Evolutionary conservation across 1,140 invertebrate genomes (phyloP), one percentile per base, ranked within the genome.

Genomic region (Palaemon carinicauda): DNA sequence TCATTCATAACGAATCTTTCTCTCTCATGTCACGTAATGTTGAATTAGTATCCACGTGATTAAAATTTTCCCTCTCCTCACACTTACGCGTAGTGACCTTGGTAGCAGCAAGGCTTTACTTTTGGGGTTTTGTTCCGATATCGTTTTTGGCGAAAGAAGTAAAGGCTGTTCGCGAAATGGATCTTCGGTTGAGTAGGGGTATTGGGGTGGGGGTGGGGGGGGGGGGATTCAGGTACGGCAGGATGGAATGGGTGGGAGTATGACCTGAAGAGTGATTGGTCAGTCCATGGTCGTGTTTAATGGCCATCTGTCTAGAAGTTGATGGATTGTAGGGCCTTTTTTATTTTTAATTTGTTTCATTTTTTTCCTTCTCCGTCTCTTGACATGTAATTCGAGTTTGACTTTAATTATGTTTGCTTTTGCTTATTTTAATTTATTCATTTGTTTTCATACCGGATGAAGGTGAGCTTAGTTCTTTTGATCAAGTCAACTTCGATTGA

Each of bases 31-130:
- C n/a, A n/a, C n/a, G n/a, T n/a, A n/a, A n/a, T n/a, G n/a, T n/a
- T n/a, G n/a, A n/a, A n/a, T n/a, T n/a, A n/a, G n/a, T n/a, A n/a
- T n/a, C n/a, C n/a, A n/a, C n/a, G n/a, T n/a, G n/a, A n/a, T n/a
- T n/a, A n/a, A n/a, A n/a, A n/a, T n/a, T n/a, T n/a, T 75, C 73
- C 41, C 73, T 75, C 73, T 75, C 73, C 73, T 75, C 73, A 33
- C 31, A 17, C 71, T 10, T 15, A 17, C 73, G 24, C 12, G n/a
- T 29, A 52, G 33, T 50, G 14, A n/a, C 17, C 74, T 5, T 14
- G 56, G 56, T 19, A 21, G 19, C 19, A 31, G 51, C 21, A 29
- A 21, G 41, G 41, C 41, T 41, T 41, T 41, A 7, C 12, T 41
- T 41, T 41, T 41, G 41, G 41, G 41, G 41, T 5, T 41, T 41